These are phyloP conservation scores for Rostratula benghalensis DNA, from an alignment of 2,113 vertebrate genomes.

Conservation along the genomic window DNA sequence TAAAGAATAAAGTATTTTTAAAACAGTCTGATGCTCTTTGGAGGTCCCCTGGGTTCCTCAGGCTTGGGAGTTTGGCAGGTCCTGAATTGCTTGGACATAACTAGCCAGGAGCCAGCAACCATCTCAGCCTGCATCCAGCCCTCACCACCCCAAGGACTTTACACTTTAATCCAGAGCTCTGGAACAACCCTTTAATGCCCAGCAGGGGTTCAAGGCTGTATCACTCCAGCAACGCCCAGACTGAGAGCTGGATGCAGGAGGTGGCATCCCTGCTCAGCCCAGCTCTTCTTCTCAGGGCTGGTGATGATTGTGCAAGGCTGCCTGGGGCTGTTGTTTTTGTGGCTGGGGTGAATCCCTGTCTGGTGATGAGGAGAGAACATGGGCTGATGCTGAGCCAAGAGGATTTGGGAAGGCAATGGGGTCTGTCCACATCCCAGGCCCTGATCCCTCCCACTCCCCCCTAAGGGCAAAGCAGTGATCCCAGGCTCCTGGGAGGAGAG, in stretches of 20 bases:
- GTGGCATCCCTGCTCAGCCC: background rate
- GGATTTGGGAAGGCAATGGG: background rate
- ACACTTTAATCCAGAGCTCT: rapidly evolving
- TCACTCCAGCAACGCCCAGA: background rate
- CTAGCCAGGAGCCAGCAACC: background rate
- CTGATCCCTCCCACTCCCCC: rapidly evolving
- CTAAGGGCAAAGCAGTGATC: background rate
- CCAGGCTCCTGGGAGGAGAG: background rate
- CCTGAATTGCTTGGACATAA: rapidly evolving
- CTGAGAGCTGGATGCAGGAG: rapidly evolving
- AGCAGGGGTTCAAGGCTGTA: background rate
- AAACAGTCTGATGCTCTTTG: conserved; percentile 31
- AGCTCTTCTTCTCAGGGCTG: background rate
- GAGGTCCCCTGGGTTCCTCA: background rate
- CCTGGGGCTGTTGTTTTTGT: background rate
- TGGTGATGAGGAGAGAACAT: background rate
- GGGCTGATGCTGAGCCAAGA: background rate
- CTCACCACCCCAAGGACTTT: background rate
- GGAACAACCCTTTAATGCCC: background rate
- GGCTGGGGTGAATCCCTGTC: background rate
- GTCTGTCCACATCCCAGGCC: background rate
- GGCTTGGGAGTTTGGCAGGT: background rate
- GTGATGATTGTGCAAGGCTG: background rate
- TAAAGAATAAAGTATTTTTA: conserved; percentile 74
- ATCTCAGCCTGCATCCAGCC: background rate